Evolutionary conservation across 2,113 vertebrate genomes (phyloP).

Genomic region (Tonatia bakeri): DNA sequence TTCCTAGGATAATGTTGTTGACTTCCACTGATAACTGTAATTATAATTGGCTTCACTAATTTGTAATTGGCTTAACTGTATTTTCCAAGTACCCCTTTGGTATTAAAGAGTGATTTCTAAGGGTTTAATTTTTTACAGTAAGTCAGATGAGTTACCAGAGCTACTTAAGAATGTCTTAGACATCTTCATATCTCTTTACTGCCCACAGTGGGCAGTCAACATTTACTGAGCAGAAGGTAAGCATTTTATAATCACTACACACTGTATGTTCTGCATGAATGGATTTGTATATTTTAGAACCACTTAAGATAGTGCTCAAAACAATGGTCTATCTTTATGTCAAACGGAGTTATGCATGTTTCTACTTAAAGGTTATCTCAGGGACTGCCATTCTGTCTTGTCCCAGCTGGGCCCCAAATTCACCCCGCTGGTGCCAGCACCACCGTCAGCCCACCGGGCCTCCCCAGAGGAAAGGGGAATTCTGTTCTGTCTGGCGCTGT

Average conservation of each 20-base stretch:
- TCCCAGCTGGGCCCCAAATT: slow-evolving; percentile 24
- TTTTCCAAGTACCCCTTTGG: not conserved
- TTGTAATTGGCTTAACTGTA: not conserved
- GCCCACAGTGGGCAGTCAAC: not conserved
- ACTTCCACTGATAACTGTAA: not conserved
- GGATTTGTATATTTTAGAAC: not conserved
- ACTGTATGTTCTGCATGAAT: not conserved
- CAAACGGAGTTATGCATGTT: not conserved
- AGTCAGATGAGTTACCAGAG: not conserved
- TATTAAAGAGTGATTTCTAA: not conserved
- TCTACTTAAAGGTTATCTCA: not conserved
- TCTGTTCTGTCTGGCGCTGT: slow-evolving; percentile 50
- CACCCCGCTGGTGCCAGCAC: not conserved
- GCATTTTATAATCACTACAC: not conserved
- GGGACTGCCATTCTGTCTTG: not conserved
- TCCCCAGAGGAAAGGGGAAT: not conserved
- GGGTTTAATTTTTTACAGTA: not conserved
- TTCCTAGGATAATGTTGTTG: not conserved
- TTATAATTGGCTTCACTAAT: not conserved
- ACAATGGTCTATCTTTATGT: not conserved
- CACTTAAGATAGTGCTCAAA: not conserved
- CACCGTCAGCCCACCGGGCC: slow-evolving; percentile 28
- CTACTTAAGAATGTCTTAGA: not conserved
- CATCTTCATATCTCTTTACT: not conserved
- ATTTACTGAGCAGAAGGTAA: not conserved